Evolutionary conservation across 1,140 invertebrate species (phyloP), one percentile per base, ranked within the genome.

Genomic region (Ceratoteleas bidentatus): DNA sequence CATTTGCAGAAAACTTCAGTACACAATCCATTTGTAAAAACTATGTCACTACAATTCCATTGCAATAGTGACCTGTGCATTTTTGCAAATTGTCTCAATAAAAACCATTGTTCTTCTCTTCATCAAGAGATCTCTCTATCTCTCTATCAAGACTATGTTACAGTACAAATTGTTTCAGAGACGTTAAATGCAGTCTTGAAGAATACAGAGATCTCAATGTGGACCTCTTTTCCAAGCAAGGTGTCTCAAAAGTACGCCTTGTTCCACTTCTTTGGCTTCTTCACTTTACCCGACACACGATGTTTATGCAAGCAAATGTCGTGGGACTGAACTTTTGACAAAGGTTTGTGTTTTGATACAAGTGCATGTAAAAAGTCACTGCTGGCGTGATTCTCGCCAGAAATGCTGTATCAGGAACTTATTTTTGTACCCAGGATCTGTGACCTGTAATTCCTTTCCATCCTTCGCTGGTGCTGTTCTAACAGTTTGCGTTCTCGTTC

Each of bases 391-490:
- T 76, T 14, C 1, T 70, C 38, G 16, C 53, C 13, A 34, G 45
- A 33, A 43, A 52, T 73, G 45, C 33, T 76, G 38, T 80, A 89
- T 90, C 91, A 92, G 69, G 91, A 91, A 54, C 54, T 85, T 68
- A 92, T 81, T 87, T 92, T 92, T 43, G 90, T 88, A 9, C 91
- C 92, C 11, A 92, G 77, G 8, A 89, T 84, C 34, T 87, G 87
- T 1, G 89, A 86, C 74, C 88, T 89, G 5, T 82, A 84, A 49
- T 81, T 87, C 58, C 89, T 88, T 78, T 92, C 92, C 50, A 90
- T 83, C 50, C 89, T 86, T 72, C 89, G 92, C 62, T 93, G 92
- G 52, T 92, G 92, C 53, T 61, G 92, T 52, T 92, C 91, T 36
- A 87, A 89, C 10, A 90, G 58, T 45, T 89, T 88, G 60, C 87